Evolutionary conservation across 2,888 invertebrate genomes (phyloP), one percentile per base, ranked within the genome.

Genomic region (Pachymerium ferrugineum): DNA sequence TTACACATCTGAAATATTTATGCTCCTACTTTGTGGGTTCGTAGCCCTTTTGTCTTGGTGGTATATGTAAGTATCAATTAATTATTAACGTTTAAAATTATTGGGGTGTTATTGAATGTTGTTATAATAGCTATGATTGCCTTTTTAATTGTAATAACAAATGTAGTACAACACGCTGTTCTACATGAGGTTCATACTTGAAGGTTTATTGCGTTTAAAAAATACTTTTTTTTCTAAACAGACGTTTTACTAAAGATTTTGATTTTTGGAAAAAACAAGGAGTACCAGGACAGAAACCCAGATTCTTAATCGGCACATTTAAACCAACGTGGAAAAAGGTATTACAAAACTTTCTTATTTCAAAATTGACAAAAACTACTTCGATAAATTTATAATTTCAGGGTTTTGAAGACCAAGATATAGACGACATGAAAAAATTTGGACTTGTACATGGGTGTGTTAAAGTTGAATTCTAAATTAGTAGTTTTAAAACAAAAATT

Each of bases 221-320:
- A 33, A 6, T 33, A 33, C 12, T 33, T 33, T 33, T 33, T 8
- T 8, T 8, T 33, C 12, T 33, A 33, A 33, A 33, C 33, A 54
- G 54, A 54, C 14, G 6, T n/a, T 6, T 12, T 16, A 54, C 54
- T 16, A 8, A 14, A 14, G 8, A 54, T 54, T 54, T 16, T 19
- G 54, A 54, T 54, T 54, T 8, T n/a, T 54, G 54, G 54, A 54
- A 54, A 54, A 54, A n/a, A 19, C 54, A 54, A 54, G 54, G 54
- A 14, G 22, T 54, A n/a, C 6, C n/a, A 12, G n/a, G 54, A 6
- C 4, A n/a, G 4, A 54, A 54, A 54, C 54, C 54, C 6, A 6
- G 54, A 54, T 54, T 54, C 6, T 8, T 54, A 54, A n/a, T 54
- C 6, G 54, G 54, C 5, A 54, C 54, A n/a, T n/a, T 54, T 16